Conservation (phyloP, 2,888 invertebrate genomes). For the Chaetoderma sp. region DNA sequence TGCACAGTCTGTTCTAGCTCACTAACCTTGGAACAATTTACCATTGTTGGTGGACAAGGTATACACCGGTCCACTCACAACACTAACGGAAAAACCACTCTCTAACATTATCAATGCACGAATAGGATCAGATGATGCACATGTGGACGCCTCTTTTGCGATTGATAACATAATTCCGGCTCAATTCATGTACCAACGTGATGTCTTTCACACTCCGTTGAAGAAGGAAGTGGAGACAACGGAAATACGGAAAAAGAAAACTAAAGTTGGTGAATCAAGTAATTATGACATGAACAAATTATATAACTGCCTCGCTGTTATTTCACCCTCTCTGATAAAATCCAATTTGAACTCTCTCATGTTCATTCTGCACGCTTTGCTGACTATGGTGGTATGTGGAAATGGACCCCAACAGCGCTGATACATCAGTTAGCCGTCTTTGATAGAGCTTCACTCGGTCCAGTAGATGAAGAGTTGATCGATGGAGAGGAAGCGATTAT, state of each 20-base stretch:
- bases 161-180: too few species aligned
- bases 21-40: slow-evolving; percentile 7
- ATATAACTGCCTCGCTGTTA: neutral
- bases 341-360: neutral
- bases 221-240: neutral
- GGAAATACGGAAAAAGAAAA: neutral
- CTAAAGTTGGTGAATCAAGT: neutral
- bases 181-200: too few species aligned
- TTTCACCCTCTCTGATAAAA: neutral
- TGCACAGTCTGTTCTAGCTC: slow-evolving; percentile 5
- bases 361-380: neutral
- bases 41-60: neutral
- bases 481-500: neutral
- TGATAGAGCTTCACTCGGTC: neutral
- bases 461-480: neutral
- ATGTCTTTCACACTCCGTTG: too few species aligned
- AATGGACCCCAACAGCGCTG: neutral
- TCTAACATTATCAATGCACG: too few species aligned
- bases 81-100: too few species aligned
- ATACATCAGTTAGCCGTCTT: neutral
- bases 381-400: neutral
- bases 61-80: neutral
- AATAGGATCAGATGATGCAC: too few species aligned
- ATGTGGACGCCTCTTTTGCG: too few species aligned
- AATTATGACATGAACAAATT: neutral